phyloP scores from a whole-genome alignment of 2,113 vertebrate genomes.

The Stegostoma tigrinum region DNA sequence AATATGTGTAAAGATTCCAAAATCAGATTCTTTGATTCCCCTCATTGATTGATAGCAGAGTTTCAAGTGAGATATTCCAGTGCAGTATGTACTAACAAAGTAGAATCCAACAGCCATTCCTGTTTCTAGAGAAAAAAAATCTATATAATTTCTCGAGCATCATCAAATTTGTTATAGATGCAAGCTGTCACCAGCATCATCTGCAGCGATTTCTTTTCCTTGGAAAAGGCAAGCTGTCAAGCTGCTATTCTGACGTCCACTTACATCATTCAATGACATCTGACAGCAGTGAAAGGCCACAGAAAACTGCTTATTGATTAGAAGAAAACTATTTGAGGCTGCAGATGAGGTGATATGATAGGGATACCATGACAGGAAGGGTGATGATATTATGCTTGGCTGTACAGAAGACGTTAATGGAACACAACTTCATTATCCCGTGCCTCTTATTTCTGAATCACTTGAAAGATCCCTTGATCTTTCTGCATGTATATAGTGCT shows the following conservation, averaged over 20 bases:
- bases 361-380: constrained; percentile 61
- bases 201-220: constrained; percentile 49
- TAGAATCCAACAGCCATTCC: neutral
- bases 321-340: constrained; percentile 87
- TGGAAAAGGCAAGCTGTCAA: constrained; percentile 78
- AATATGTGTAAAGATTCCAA: neutral
- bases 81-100: neutral
- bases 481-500: constrained; percentile 58
- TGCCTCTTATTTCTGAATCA: constrained; percentile 74
- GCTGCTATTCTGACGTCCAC: constrained; percentile 82
- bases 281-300: constrained; percentile 95
- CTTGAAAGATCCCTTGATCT: constrained; percentile 53
- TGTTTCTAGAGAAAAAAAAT: constrained; percentile 17
- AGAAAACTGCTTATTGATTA: constrained; percentile 95
- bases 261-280: constrained; percentile 86
- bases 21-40: neutral
- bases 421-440: constrained; percentile 95
- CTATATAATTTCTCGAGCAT: constrained; percentile 44
- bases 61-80: neutral
- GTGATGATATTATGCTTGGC: constrained; percentile 68
- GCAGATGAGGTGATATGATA: constrained; percentile 83
- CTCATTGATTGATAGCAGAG: neutral
- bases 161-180: constrained; percentile 52
- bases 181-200: constrained; percentile 64
- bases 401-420: constrained; percentile 67